A percentile compares a stretch with the other conserved stretches of the same genome.
Conservation (phyloP, 2,888 invertebrate species). For the Lasioglossum oenotherae region DNA sequence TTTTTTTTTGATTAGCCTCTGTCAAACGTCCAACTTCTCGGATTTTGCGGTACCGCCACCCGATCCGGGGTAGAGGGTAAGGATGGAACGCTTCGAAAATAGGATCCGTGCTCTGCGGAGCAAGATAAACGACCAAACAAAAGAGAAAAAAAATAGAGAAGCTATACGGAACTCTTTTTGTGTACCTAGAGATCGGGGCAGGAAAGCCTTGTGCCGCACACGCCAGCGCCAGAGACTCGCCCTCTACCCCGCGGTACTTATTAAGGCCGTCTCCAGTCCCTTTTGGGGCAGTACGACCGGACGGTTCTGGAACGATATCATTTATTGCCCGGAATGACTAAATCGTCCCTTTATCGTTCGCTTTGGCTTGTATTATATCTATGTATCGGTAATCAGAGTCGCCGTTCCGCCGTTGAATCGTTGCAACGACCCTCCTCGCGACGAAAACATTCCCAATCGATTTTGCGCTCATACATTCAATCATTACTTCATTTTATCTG, state of each 20-base stretch:
- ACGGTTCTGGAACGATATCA: slow-evolving; percentile 82
- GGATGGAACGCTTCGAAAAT: slow-evolving; percentile 68
- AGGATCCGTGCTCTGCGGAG: slow-evolving; percentile 69
- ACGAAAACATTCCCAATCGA: slow-evolving; percentile 11
- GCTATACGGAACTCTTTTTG: slow-evolving; percentile 63
- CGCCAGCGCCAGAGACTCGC: slow-evolving; percentile 80
- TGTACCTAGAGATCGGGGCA: slow-evolving; percentile 83
- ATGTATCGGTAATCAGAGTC: slow-evolving; percentile 14
- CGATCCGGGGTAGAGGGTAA: slow-evolving; percentile 74
- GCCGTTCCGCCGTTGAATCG: slow-evolving; percentile 1
- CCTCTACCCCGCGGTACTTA: slow-evolving; percentile 80
- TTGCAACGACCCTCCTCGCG: slow-evolving; percentile 8
- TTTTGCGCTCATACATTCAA: not conserved
- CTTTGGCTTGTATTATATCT: slow-evolving; percentile 2
- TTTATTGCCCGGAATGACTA: slow-evolving; percentile 61
- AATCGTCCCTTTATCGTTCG: slow-evolving; percentile 34
- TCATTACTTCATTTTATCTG: not conserved
- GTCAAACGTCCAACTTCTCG: slow-evolving; percentile 34
- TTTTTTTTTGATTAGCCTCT: slow-evolving; percentile 13
- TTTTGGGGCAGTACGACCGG: slow-evolving; percentile 83
- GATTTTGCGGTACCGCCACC: slow-evolving; percentile 69
- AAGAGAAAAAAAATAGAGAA: slow-evolving; percentile 57
- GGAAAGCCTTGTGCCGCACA: slow-evolving; percentile 83
- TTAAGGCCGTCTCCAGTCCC: slow-evolving; percentile 84
- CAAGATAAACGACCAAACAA: slow-evolving; percentile 61